Evolutionary conservation across 2,797 vertebrate genomes (phyloP), one percentile per base, ranked within the genome.

Genomic region (Gallinago stenura): DNA sequence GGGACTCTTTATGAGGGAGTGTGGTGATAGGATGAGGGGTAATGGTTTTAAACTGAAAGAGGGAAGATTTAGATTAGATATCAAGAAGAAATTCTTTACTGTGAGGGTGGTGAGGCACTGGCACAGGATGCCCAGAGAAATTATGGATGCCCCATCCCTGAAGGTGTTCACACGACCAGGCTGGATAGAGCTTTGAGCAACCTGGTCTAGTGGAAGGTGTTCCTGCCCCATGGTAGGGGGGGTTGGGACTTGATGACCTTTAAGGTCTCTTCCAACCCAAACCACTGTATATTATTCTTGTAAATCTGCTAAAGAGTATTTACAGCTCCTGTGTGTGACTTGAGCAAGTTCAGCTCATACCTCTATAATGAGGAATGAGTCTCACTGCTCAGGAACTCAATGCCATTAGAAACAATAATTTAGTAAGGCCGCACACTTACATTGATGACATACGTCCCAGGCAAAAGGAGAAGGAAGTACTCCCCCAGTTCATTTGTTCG

Each of bases 401-500:
- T 5, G 24, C 37, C 75, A 3, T 25, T 24, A 21, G 26, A 61
- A 65, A 15, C 39, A 51, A 2, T 8, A 17, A 6, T 30, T 43
- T 2, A 31, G 39, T 7, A 39, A 21, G 50, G 56, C 31, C 10
- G 3, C 33, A 39, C 92, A 96, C 98, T 98, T 97, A 99, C 99
- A 22, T 97, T 99, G 95, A 99, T 98, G 51, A 81, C 97, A 48
- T 99, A 99, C 1, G 79, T 97, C 56, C 99, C 99, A 30, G 99
- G 99, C 93, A 99, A 91, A 68, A 99, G 98, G 81, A 99, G 98
- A 76, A 99, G 97, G 87, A 99, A 99, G 96, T 99, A 99, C 83
- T 99, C 99, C 88, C 99, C 99, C 2, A 98, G 95, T 56, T 45
- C 87, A 84, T 99, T 98, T 12, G 98, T 99, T 95, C 71, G 98